These are phyloP conservation scores for Circaetus cinerascens DNA, from an alignment of 2,113 vertebrate genomes.

Conservation along the genomic window DNA sequence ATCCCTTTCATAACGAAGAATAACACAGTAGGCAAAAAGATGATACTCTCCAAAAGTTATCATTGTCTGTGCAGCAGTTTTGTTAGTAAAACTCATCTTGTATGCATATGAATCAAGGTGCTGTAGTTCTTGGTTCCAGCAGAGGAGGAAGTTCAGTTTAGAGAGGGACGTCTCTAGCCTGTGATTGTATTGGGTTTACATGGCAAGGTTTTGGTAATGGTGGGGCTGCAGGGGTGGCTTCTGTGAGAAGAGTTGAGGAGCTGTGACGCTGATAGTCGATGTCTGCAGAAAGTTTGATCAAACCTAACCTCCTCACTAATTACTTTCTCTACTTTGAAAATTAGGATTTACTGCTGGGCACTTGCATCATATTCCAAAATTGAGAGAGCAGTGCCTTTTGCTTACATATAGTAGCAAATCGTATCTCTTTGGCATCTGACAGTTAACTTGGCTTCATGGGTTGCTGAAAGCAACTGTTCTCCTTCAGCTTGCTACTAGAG, in stretches of 20 bases:
- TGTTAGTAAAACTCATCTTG: neutral
- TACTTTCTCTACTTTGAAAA: neutral
- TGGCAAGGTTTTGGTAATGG: neutral
- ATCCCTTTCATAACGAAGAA: neutral
- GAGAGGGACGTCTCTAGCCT: neutral
- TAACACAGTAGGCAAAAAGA: neutral
- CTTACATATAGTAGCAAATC: neutral
- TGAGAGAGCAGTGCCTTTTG: neutral
- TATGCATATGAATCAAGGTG: neutral
- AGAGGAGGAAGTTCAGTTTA: neutral
- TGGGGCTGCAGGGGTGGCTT: neutral
- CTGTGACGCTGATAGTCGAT: neutral
- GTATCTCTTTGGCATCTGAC: neutral
- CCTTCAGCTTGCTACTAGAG: neutral
- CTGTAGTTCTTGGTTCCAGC: neutral
- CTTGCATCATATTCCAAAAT: neutral
- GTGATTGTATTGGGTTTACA: neutral
- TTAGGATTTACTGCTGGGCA: neutral
- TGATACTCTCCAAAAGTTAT: neutral
- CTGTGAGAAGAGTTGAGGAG: neutral
- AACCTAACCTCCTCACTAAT: neutral
- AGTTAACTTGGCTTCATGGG: neutral
- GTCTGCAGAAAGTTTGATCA: neutral
- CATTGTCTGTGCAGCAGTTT: neutral
- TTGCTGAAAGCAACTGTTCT: neutral